Evolutionary conservation across 2,113 vertebrate species (phyloP).

Genomic region (Hypomesus transpacificus): DNA sequence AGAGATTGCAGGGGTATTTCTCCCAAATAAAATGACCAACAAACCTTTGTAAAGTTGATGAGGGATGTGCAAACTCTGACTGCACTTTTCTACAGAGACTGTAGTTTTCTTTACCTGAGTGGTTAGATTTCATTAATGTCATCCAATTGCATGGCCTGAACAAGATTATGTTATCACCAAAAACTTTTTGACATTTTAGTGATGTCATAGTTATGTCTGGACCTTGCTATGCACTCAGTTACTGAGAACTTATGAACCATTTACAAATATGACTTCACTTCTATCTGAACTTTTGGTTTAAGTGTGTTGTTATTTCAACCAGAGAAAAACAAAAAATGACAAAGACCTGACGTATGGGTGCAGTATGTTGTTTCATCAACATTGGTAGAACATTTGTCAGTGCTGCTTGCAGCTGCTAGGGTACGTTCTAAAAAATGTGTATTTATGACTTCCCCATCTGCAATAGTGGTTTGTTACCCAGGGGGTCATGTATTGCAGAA

Average conservation of each 20-base stretch:
- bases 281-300: background rate
- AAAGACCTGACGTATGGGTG: background rate
- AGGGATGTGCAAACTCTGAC: background rate
- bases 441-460: conserved; percentile 55
- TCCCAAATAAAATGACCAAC: conserved; percentile 53
- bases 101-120: too few relatives aligned
- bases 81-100: too few relatives aligned
- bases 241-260: background rate
- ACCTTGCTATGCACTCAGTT: background rate
- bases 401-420: conserved; percentile 63
- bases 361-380: conserved; percentile 19
- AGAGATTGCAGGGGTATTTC: conserved; percentile 52
- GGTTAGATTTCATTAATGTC: too few relatives aligned
- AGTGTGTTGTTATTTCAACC: conserved; percentile 2
- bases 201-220: background rate
- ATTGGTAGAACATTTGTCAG: conserved; percentile 53
- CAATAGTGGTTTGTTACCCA: conserved; percentile 50
- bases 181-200: background rate
- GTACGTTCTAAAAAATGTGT: conserved; percentile 51
- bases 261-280: conserved; percentile 1
- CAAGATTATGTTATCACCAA: too few relatives aligned
- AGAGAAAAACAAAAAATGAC: too few relatives aligned
- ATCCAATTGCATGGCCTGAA: too few relatives aligned
- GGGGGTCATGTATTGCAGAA: conserved; percentile 64
- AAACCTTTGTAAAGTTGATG: conserved; percentile 7